phyloP scores from a whole-genome alignment of 2,888 invertebrate species.

The Pyralis farinalis region DNA sequence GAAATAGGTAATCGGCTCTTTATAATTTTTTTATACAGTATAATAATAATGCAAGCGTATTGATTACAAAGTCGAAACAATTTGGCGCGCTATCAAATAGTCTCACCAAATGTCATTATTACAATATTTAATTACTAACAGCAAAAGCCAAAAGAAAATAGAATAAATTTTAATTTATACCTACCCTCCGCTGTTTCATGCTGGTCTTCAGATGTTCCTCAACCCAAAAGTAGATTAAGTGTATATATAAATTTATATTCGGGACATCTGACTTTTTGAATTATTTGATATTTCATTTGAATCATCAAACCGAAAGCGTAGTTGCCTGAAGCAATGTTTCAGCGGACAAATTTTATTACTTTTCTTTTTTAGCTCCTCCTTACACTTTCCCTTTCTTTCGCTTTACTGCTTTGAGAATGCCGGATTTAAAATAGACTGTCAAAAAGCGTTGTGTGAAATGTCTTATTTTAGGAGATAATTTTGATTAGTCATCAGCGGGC shows the following conservation, averaged over 20 bases:
- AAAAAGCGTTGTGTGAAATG: too few species aligned
- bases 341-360: neutral
- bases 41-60: neutral
- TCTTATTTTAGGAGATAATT: too few species aligned
- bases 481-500: too few species aligned
- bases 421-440: too few species aligned
- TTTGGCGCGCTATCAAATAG: constrained; percentile 5
- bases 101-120: neutral
- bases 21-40: neutral
- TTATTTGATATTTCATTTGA: constrained; percentile 18
- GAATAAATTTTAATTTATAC: too few species aligned
- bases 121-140: too few species aligned
- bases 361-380: neutral
- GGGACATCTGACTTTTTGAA: constrained; percentile 19
- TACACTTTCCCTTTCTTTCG: too few species aligned
- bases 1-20: neutral
- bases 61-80: neutral
- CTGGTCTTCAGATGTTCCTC: neutral
- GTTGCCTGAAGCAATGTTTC: neutral
- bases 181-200: too few species aligned
- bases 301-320: neutral
- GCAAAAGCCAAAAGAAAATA: too few species aligned
- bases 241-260: constrained; percentile 11
- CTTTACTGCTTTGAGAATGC: too few species aligned
- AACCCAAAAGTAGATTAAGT: constrained; percentile 11